Percentiles rank a stretch among this genome's conserved stretches.
Evolutionary conservation across 2,888 invertebrate species (phyloP).

Genomic region (Amblyteles armatorius): DNA sequence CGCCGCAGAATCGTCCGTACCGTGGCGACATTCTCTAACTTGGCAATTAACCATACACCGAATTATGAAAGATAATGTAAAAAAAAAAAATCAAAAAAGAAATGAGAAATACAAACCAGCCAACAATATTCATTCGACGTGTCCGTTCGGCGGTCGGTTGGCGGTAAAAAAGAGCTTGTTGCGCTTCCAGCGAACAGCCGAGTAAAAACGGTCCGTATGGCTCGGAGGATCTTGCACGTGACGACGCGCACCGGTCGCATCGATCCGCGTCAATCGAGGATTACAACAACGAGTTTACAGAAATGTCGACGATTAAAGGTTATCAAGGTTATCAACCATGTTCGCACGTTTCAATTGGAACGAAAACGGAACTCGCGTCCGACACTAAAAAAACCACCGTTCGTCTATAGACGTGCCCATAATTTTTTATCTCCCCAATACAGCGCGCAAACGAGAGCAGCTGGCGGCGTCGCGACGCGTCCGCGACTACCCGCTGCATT

Average conservation of each 20-base stretch:
- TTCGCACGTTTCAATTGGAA: background rate
- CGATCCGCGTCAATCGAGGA: constrained; percentile 1
- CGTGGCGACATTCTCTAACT: background rate
- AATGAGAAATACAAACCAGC: background rate
- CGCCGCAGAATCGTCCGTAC: background rate
- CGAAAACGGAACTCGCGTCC: background rate
- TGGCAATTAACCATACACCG: background rate
- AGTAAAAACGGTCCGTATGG: constrained; percentile 1
- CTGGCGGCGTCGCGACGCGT: constrained; percentile 13
- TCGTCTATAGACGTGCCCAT: background rate
- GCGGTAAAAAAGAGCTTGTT: background rate
- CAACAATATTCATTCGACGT: background rate
- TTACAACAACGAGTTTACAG: background rate
- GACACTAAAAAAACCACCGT: background rate
- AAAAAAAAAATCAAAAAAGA: background rate
- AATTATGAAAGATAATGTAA: background rate
- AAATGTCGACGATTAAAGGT: background rate
- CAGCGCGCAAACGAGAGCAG: constrained; percentile 3
- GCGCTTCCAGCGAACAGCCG: background rate
- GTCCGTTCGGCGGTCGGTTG: background rate
- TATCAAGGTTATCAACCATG: background rate
- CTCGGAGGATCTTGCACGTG: background rate
- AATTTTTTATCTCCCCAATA: background rate
- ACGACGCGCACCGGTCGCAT: constrained; percentile 1
- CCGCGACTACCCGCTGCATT: background rate